Conservation (phyloP, 2,797 vertebrate species). For the Tiaroga cobitis region DNA sequence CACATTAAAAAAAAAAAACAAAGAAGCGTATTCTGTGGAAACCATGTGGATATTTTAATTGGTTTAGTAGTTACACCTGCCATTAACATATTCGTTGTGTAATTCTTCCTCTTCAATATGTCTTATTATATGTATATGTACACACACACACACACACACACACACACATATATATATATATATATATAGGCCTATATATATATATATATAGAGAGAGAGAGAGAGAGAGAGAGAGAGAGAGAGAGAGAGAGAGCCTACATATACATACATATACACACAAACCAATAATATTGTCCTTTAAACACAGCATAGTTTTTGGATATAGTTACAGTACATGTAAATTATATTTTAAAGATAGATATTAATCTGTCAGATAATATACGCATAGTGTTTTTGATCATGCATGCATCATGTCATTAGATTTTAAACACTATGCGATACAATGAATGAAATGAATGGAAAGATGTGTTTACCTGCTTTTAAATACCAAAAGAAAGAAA, state of each 20-base stretch:
- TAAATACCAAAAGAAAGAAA: not conserved
- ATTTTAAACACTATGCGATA: not conserved
- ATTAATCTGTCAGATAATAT: not conserved
- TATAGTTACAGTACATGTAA: not conserved
- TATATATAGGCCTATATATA: not conserved
- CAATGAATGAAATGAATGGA: not conserved
- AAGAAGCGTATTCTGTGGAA: not conserved
- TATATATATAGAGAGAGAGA: too few species aligned
- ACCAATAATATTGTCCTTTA: not conserved
- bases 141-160: not conserved
- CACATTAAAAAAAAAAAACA: constrained; percentile 25
- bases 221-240: too few species aligned
- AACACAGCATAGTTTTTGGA: not conserved
- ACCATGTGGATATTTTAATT: not conserved
- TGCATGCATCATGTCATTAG: not conserved
- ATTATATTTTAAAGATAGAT: not conserved
- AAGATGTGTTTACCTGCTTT: not conserved
- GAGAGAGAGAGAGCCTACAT: too few species aligned
- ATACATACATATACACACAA: not conserved
- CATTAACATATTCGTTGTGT: not conserved
- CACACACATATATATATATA: not conserved
- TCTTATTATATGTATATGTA: not conserved
- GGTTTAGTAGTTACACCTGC: not conserved
- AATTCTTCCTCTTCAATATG: too few species aligned
- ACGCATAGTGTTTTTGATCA: not conserved